phyloP scores from a whole-genome alignment of 2,113 vertebrate genomes.

The Platysternon megacephalum region DNA sequence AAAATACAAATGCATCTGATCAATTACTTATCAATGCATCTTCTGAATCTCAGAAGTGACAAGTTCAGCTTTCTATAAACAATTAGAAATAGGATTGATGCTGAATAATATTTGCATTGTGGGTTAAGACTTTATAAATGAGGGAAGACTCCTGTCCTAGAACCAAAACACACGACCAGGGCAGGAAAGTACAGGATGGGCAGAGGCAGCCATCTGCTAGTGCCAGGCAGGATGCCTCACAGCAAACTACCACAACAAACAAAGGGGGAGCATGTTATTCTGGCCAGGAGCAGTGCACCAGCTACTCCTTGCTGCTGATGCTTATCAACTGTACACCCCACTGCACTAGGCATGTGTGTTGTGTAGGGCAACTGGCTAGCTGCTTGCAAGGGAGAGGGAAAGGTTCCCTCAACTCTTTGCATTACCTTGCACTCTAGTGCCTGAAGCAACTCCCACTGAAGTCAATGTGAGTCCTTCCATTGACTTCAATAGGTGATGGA shows the following conservation, averaged over 20 bases:
- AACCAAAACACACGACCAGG: constrained; percentile 41
- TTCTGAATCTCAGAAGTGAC: background rate
- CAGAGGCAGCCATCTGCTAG: background rate
- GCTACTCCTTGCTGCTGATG: background rate
- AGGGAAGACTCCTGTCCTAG: constrained; percentile 4
- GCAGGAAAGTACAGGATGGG: background rate
- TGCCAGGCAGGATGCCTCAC: background rate
- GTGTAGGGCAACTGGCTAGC: background rate
- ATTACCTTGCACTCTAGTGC: background rate
- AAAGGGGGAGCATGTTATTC: background rate
- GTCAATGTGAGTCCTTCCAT: background rate
- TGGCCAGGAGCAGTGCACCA: background rate
- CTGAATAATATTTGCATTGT: background rate
- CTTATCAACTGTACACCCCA: background rate
- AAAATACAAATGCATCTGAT: background rate
- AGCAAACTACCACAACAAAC: background rate
- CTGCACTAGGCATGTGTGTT: background rate
- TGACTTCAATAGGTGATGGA: background rate
- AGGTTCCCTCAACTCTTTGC: background rate
- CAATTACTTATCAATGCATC: background rate
- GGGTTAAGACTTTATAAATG: background rate
- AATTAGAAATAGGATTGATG: background rate
- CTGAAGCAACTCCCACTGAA: background rate
- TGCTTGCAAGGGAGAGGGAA: background rate
- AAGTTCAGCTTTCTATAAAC: background rate